These are phyloP conservation scores for Thysanoteuthis rhombus DNA, from an alignment of 2,888 invertebrate genomes.

Conservation along the genomic window DNA sequence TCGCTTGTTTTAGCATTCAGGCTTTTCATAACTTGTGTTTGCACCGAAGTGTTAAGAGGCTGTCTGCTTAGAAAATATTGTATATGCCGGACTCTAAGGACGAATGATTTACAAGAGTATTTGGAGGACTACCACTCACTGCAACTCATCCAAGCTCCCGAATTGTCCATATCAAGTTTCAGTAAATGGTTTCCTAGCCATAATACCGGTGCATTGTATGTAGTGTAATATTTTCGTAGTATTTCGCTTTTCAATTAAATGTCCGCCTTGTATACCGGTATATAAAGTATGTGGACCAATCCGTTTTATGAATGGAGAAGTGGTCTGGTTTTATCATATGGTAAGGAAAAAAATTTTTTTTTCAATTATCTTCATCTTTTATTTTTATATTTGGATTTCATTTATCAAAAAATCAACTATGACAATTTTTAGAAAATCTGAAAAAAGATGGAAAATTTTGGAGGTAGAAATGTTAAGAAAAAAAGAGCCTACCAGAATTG, in stretches of 20 bases:
- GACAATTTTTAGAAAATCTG: too few species aligned
- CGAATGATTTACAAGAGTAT: too few species aligned
- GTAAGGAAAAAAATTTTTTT: not conserved
- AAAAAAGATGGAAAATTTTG: too few species aligned
- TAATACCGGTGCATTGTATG: too few species aligned
- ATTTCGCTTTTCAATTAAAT: too few species aligned
- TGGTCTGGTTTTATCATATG: not conserved
- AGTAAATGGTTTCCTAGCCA: too few species aligned
- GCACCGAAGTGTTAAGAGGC: not conserved
- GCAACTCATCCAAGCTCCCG: too few species aligned
- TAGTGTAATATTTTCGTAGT: too few species aligned
- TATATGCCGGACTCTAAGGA: too few species aligned
- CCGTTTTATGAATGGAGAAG: not conserved
- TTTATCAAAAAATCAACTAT: not conserved
- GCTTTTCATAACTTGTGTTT: not conserved
- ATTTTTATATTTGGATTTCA: not conserved
- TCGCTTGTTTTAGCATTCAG: not conserved
- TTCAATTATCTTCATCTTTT: not conserved
- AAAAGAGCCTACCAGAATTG: not conserved
- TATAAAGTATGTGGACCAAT: slow-evolving; percentile 12
- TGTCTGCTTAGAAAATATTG: not conserved
- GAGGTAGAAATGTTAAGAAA: not conserved
- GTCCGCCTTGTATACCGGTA: too few species aligned
- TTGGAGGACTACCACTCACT: too few species aligned
- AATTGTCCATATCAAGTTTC: too few species aligned